Base-by-base conservation (phyloP, 2,888 invertebrate genomes). In the Amblyjoppa proteus region DNA sequence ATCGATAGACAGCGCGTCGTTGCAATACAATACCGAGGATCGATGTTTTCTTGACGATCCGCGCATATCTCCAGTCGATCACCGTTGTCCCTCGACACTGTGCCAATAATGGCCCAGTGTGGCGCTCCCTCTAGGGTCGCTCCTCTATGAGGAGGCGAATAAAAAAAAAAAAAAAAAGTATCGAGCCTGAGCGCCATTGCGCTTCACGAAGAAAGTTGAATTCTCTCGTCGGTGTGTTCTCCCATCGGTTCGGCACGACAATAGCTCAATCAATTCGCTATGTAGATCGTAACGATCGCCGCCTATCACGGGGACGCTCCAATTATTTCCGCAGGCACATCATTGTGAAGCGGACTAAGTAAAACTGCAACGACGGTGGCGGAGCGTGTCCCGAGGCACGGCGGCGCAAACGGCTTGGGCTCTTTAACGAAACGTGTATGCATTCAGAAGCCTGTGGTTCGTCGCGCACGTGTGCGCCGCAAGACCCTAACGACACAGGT, bases 231-330 rank as follows among this genome's bases (percentile, higher is more conserved):
- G 53, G 34, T 61, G 9, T 70, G 64, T 53, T 53, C 28, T 69
- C n/a, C 25, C 31, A 38, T 64, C 25, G n/a, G 13, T 34, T 31
- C 51, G 51, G 28, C 69, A 86, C 69, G 83, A 84, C 78, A 85
- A 87, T 87, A 84, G 86, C 87, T 88, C 86, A 87, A 86, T 87
- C 86, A 88, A 86, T 88, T 86, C 70, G 77, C 80, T 74, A 83
- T 83, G 81, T 81, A 79, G 83, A 86, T 76, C 73, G 83, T 84
- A 78, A 82, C 81, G 79, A 83, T 84, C 79, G 75, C 73, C 68
- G 71, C 61, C 49, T 20, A 20, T 74, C 70, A 69, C 83, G 83
- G 81, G 83, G 86, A 28, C 86, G 80, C 68, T 74, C 61, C 81
- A 84, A 81, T 82, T 84, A 82, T 84, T 81, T 80, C 73, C 61